Percentiles rank a stretch among this genome's conserved stretches.
Conservation (phyloP, 2,888 invertebrate species). For the Orgyia antiqua region DNA sequence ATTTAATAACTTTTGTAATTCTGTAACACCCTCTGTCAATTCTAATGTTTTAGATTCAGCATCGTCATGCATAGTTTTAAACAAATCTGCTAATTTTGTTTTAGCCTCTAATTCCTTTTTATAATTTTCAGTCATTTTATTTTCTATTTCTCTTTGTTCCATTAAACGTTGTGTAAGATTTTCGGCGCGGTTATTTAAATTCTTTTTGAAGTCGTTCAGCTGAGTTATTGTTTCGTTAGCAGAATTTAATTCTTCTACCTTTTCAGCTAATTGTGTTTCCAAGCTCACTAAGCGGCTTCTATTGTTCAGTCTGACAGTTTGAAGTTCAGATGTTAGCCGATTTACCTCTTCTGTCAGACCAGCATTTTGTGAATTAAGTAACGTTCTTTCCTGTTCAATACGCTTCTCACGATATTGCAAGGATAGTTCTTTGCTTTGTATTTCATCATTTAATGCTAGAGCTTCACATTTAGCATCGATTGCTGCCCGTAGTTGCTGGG, state of each 20-base stretch:
- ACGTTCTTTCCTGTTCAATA: conserved; percentile 87
- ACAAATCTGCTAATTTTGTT: conserved; percentile 88
- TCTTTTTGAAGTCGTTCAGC: conserved; percentile 83
- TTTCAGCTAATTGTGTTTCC: conserved; percentile 87
- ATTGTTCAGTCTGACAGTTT: conserved; percentile 85
- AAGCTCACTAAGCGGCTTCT: conserved; percentile 79
- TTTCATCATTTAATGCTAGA: conserved; percentile 86
- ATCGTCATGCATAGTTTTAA: conserved; percentile 89
- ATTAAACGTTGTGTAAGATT: conserved; percentile 83
- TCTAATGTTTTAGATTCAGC: conserved; percentile 87
- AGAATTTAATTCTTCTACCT: conserved; percentile 87
- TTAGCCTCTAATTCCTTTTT: conserved; percentile 91
- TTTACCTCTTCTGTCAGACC: conserved; percentile 88
- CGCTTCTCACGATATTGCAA: conserved; percentile 90
- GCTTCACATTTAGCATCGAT: conserved; percentile 91
- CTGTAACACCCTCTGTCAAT: conserved; percentile 85
- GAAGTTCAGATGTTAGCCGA: conserved; percentile 86
- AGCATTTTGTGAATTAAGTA: conserved; percentile 87
- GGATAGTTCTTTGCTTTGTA: conserved; percentile 87
- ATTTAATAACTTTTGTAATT: conserved; percentile 85
- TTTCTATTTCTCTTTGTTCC: conserved; percentile 85
- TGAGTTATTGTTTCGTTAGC: conserved; percentile 83
- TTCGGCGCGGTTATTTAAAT: conserved; percentile 82
- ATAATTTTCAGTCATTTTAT: conserved; percentile 85
- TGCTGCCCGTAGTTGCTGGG: conserved; percentile 86